Evolutionary conservation across 1,140 invertebrate species (phyloP), one percentile per base, ranked within the genome.

Genomic region (Piezodorus guildinii): DNA sequence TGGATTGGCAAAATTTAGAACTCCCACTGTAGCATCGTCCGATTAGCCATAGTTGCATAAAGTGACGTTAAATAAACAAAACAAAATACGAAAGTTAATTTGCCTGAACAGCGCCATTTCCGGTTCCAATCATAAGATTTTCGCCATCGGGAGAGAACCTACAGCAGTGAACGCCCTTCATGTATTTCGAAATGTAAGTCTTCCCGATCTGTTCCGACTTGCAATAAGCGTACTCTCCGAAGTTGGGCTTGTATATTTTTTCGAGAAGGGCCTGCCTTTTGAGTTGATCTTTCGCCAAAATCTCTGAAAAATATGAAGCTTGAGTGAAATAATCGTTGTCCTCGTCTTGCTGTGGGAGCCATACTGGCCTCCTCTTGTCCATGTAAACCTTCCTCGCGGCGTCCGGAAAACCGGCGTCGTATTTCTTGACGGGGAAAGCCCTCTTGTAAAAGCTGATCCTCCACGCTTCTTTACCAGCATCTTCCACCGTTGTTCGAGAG

Each of bases 301-400:
- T 6, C 17, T 60, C 58, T 16, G 58, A 60, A 25, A 60, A 60
- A 25, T 60, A 60, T 6, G 58, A 60, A 23, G 52, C 46, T 19
- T 49, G 46, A 8, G 12, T n/a, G 21, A 49, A 49, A 49, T 49
- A 49, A 49, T 17, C 46, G 3, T 6, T 49, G 16, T 49, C 46
- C n/a, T 19, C 2, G 6, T 21, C 46, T 19, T 19, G 21, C 17
- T 49, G n/a, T n/a, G 46, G 46, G 2, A 49, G 21, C 54, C 54
- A 58, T 1, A 58, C 2, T 8, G 58, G 58, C 21, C 45, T 62
- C 12, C 44, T 34, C 2, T 46, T 49, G 60, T 49, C 56, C 69
- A 82, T 79, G 74, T 71, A 64, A 77, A 71, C 58, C 15, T 21
- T 23, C 25, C 21, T 21, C 17, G 14, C 30, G 3, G 46, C 46